These are phyloP conservation scores for Enteromius mattozi DNA, from an alignment of 2,797 vertebrate species.

Conservation along the genomic window DNA sequence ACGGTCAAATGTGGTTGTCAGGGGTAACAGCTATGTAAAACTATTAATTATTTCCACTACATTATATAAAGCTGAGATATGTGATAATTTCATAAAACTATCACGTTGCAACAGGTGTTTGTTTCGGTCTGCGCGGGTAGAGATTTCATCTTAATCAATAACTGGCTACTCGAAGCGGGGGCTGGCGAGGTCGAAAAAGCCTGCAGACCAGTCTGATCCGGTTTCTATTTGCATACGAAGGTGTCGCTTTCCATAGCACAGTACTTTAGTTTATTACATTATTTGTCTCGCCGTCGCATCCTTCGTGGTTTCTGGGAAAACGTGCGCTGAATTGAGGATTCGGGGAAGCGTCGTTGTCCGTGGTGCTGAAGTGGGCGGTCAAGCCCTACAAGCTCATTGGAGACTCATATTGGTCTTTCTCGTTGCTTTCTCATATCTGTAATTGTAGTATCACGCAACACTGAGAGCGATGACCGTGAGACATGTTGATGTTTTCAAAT, in stretches of 20 bases:
- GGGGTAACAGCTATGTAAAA: not conserved
- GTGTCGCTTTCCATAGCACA: not conserved
- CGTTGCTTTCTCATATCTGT: not conserved
- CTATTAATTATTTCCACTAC: not conserved
- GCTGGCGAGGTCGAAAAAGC: not conserved
- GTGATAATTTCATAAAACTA: not conserved
- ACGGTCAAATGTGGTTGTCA: conserved; percentile 19
- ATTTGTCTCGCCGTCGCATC: conserved; percentile 22
- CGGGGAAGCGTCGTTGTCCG: conserved; percentile 59
- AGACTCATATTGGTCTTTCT: not conserved
- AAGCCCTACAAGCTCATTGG: not conserved
- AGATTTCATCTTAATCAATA: conserved; percentile 7
- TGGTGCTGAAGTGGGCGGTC: conserved; percentile 64
- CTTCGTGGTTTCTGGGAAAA: conserved; percentile 36
- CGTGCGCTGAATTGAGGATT: conserved; percentile 53
- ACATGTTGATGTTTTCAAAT: conserved; percentile 1
- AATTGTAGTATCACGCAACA: not conserved
- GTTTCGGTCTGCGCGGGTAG: not conserved
- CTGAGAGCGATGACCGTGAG: not conserved
- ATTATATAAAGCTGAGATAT: not conserved
- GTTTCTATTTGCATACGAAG: conserved; percentile 29
- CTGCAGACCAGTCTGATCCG: conserved; percentile 9
- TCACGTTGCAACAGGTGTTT: conserved; percentile 41
- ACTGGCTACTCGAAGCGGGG: not conserved
- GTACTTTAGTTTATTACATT: not conserved